Evolutionary conservation across 53 echinoderm and acorn worm genomes (phyloP).

Genomic region (Luidia sarsii): DNA sequence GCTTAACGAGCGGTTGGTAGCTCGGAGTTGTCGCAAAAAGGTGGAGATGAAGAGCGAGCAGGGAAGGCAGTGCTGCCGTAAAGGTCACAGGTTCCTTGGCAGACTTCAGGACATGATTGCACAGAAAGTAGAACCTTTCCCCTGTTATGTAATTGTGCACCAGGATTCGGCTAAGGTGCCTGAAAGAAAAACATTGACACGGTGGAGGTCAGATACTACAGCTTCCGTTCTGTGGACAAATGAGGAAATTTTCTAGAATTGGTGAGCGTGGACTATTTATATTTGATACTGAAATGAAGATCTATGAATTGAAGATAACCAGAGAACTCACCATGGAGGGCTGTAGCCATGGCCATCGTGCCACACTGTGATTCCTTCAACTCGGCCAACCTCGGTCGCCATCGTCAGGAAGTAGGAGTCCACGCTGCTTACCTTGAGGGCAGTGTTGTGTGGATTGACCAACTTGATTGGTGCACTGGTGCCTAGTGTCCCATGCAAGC

Average conservation of each 20-base stretch:
- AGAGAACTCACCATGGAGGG: constrained; percentile 60
- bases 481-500: constrained; percentile 38
- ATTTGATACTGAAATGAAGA: too few species aligned
- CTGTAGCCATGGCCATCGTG: constrained; percentile 62
- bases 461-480: constrained; percentile 36
- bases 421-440: constrained; percentile 59
- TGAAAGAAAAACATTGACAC: too few species aligned
- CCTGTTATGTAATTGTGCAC: constrained; percentile 51
- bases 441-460: constrained; percentile 23
- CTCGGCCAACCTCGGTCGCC: constrained; percentile 21
- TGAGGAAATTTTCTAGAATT: too few species aligned
- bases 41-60: constrained; percentile 33
- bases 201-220: too few species aligned
- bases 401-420: constrained; percentile 61
- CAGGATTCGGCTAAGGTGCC: constrained; percentile 65
- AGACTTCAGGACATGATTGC: constrained; percentile 46
- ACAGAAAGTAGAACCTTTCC: constrained; percentile 48
- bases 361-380: constrained; percentile 52
- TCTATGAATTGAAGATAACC: too few species aligned
- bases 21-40: constrained; percentile 50
- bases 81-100: constrained; percentile 30
- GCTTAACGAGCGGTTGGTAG: constrained; percentile 15
- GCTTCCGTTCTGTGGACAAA: too few species aligned
- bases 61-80: not conserved
- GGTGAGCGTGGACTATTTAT: too few species aligned